A percentile compares a stretch with the other conserved stretches of the same genome.
phyloP scores from a whole-genome alignment of 2,888 invertebrate species.

The Lasius platythorax region DNA sequence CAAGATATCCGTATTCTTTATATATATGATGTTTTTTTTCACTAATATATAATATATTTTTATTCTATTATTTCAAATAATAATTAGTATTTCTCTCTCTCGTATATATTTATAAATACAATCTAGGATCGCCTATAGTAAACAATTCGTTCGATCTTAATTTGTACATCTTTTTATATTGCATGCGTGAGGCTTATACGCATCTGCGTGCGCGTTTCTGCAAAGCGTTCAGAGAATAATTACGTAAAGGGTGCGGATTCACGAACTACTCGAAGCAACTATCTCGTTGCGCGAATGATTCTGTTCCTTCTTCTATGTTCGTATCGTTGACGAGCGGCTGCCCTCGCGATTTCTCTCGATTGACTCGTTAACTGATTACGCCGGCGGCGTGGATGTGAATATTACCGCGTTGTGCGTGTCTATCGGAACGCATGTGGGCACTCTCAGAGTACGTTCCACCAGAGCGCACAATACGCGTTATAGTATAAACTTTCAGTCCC shows the following conservation, averaged over 20 bases:
- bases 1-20: neutral
- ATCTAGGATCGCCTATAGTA: neutral
- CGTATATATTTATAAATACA: neutral
- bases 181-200: neutral
- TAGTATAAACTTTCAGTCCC: slow-evolving; percentile 36
- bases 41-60: neutral
- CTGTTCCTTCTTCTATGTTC: slow-evolving; percentile 34
- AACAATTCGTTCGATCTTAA: neutral
- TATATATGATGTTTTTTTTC: neutral
- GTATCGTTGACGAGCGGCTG: slow-evolving; percentile 54
- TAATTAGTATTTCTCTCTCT: neutral
- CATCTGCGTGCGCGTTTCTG: neutral
- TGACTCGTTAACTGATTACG: slow-evolving; percentile 79
- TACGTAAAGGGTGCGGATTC: slow-evolving; percentile 23
- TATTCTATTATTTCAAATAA: neutral
- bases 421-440: slow-evolving; percentile 56
- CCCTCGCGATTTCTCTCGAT: slow-evolving; percentile 76
- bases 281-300: slow-evolving; percentile 52
- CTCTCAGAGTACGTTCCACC: slow-evolving; percentile 52
- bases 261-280: slow-evolving; percentile 35
- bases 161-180: neutral
- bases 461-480: slow-evolving; percentile 24
- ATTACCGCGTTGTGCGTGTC: slow-evolving; percentile 35
- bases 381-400: slow-evolving; percentile 60
- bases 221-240: slow-evolving; percentile 22